Conservation (phyloP, 2,888 invertebrate species). For the Hypercompe scribonia region DNA sequence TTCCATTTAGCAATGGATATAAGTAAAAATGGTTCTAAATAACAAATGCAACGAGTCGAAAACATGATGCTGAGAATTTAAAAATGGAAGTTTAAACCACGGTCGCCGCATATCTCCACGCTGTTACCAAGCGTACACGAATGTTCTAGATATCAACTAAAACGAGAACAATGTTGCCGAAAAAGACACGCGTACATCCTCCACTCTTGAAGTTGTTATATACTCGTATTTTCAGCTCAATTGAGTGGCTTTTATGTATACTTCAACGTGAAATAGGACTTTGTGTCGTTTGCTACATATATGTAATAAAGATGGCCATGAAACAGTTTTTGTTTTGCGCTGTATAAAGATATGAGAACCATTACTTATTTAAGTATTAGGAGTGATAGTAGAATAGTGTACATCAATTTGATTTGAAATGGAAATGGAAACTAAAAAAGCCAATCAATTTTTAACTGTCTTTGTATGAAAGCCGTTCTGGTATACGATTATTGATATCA, state of each 20-base stretch:
- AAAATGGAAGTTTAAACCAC: constrained; percentile 34
- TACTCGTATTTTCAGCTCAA: constrained; percentile 60
- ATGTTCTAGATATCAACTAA: constrained; percentile 45
- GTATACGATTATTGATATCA: background rate
- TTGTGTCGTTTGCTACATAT: constrained; percentile 51
- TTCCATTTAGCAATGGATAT: constrained; percentile 24
- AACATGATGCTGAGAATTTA: constrained; percentile 41
- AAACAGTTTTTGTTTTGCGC: constrained; percentile 54
- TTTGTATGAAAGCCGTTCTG: background rate
- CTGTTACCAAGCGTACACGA: constrained; percentile 40
- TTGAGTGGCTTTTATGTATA: constrained; percentile 55
- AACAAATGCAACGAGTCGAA: constrained; percentile 30
- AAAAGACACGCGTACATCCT: constrained; percentile 46
- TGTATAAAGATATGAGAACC: constrained; percentile 37
- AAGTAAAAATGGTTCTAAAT: constrained; percentile 38
- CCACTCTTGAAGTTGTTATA: constrained; percentile 46
- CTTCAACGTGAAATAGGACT: constrained; percentile 49
- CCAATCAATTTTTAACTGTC: background rate
- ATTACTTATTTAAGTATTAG: constrained; percentile 23
- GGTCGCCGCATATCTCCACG: constrained; percentile 52
- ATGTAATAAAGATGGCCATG: constrained; percentile 57
- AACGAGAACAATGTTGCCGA: constrained; percentile 52
- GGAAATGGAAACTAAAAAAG: background rate
- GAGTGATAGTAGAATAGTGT: background rate
- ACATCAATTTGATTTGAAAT: constrained; percentile 3